Evolutionary conservation across 2,888 invertebrate genomes (phyloP).

Genomic region (Hofmannophila pseudospretella): DNA sequence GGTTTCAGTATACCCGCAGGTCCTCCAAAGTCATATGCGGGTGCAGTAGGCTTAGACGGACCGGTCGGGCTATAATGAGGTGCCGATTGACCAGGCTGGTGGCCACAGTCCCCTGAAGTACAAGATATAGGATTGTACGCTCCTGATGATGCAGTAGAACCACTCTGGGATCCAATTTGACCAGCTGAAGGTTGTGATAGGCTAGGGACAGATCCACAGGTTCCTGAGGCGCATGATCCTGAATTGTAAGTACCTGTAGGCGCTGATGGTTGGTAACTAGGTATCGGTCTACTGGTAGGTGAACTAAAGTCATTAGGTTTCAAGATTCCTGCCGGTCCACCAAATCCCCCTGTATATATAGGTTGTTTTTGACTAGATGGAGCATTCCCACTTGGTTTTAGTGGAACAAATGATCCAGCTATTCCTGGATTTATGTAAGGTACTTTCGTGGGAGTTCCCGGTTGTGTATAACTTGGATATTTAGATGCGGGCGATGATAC

Average conservation of each 20-base stretch:
- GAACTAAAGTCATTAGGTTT: constrained; percentile 41
- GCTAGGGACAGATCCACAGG: neutral
- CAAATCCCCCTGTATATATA: constrained; percentile 26
- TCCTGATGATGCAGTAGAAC: constrained; percentile 5
- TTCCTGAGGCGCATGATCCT: neutral
- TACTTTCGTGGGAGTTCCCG: neutral
- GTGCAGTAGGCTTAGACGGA: constrained; percentile 25
- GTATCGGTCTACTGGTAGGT: constrained; percentile 11
- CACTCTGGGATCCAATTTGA: constrained; percentile 12
- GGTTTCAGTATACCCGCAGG: constrained; percentile 45
- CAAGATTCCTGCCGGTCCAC: constrained; percentile 35
- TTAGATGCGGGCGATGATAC: neutral
- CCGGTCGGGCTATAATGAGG: constrained; percentile 12
- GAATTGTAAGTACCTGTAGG: neutral
- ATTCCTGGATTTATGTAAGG: constrained; percentile 7
- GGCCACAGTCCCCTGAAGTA: constrained; percentile 3
- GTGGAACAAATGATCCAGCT: neutral
- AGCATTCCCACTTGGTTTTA: constrained; percentile 7
- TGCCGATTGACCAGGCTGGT: constrained; percentile 11
- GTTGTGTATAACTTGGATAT: constrained; percentile 7
- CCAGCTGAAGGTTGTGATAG: no score
- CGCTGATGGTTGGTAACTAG: neutral
- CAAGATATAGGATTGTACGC: constrained; percentile 1
- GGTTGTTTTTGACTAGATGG: constrained; percentile 13
- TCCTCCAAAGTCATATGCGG: constrained; percentile 43